phyloP scores from a whole-genome alignment of 2,797 vertebrate species.

The Acridotheres tristis region DNA sequence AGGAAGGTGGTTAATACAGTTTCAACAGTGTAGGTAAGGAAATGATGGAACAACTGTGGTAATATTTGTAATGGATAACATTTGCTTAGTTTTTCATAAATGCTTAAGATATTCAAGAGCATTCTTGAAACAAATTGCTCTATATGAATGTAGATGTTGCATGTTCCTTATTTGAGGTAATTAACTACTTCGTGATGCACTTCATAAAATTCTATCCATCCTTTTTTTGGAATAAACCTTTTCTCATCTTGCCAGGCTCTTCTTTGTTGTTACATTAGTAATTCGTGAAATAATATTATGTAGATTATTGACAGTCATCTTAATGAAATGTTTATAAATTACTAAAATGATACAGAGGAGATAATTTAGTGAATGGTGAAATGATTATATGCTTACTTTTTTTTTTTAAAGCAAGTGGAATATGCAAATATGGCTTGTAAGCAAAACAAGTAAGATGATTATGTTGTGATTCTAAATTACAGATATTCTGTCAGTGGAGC shows the following conservation, averaged over 20 bases:
- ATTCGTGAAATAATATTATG: not conserved
- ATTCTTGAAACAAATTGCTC: not conserved
- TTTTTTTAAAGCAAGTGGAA: conserved; percentile 17
- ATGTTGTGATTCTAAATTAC: not conserved
- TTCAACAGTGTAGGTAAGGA: not conserved
- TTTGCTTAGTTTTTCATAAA: not conserved
- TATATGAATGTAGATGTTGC: not conserved
- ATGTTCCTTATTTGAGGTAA: not conserved
- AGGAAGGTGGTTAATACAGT: not conserved
- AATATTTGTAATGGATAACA: not conserved
- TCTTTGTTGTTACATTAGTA: conserved; percentile 14
- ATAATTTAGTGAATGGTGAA: conserved; percentile 3
- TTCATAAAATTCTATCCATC: not conserved
- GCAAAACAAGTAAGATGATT: not conserved
- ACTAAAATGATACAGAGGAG: conserved; percentile 1
- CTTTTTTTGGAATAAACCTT: not conserved
- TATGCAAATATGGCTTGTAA: not conserved
- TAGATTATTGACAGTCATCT: conserved; percentile 33
- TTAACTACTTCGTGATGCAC: not conserved
- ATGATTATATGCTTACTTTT: not conserved
- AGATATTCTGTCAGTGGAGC: not conserved
- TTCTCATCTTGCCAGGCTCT: not conserved
- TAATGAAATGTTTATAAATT: conserved; percentile 42
- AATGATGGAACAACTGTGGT: not conserved
- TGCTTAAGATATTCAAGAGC: not conserved